Evolutionary conservation across 2,113 vertebrate genomes (phyloP).

Genomic region (Colinus virginianus): DNA sequence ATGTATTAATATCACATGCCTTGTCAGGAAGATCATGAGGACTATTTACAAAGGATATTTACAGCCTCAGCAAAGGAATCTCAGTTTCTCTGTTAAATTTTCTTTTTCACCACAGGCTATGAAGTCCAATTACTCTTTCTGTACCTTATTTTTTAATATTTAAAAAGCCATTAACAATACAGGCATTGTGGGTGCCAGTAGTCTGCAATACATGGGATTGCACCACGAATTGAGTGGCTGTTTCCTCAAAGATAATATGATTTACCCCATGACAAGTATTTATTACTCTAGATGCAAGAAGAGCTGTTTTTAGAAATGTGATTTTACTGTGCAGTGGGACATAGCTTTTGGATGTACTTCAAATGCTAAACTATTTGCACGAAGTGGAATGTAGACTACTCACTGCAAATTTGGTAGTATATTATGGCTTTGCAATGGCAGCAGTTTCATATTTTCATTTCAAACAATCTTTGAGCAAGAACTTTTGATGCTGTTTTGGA

Average conservation of each 20-base stretch:
- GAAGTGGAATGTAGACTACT: not conserved
- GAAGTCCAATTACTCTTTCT: not conserved
- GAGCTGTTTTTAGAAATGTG: not conserved
- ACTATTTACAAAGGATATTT: not conserved
- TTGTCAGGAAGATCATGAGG: not conserved
- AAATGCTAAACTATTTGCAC: not conserved
- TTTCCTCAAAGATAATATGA: not conserved
- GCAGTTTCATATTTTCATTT: not conserved
- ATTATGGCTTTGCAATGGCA: not conserved
- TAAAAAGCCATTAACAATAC: not conserved
- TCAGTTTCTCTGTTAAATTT: not conserved
- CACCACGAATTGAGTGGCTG: not conserved
- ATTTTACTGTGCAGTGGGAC: not conserved
- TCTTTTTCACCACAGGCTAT: not conserved
- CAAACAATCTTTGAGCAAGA: not conserved
- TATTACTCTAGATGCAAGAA: not conserved
- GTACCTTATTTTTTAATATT: not conserved
- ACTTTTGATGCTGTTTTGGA: not conserved
- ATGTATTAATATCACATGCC: not conserved
- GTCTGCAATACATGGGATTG: not conserved
- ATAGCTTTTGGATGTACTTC: not conserved
- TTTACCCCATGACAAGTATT: not conserved
- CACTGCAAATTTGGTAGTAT: not conserved
- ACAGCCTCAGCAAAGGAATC: not conserved
- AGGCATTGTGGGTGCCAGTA: not conserved